Evolutionary conservation across 2,888 invertebrate genomes (phyloP).

Genomic region (Pyralis farinalis): DNA sequence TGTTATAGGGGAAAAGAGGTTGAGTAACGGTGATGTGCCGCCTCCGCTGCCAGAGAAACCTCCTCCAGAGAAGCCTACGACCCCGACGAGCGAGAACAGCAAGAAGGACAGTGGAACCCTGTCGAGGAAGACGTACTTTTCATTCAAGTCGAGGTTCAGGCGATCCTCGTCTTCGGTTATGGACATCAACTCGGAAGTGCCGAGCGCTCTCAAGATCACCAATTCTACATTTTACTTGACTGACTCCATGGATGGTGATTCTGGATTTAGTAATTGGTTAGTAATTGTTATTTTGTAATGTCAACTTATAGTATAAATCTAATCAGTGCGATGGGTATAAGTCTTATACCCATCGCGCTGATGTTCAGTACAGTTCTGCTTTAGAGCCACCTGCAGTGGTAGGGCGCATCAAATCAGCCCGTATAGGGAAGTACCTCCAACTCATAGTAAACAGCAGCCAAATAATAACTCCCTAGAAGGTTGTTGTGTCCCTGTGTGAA

Average conservation of each 20-base stretch:
- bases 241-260: slow-evolving; percentile 84
- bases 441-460: no score
- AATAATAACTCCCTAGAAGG: no score
- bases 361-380: no score
- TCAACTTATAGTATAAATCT: no score
- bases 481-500: no score
- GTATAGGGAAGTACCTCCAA: no score
- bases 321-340: no score
- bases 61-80: slow-evolving; percentile 54
- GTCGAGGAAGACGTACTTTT: slow-evolving; percentile 73
- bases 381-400: no score
- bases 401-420: no score
- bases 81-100: slow-evolving; percentile 50
- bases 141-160: slow-evolving; percentile 83
- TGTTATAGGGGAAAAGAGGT: slow-evolving; percentile 55
- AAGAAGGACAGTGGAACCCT: slow-evolving; percentile 66
- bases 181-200: slow-evolving; percentile 74
- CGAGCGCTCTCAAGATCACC: slow-evolving; percentile 77
- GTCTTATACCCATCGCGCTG: no score
- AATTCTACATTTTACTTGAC: slow-evolving; percentile 88
- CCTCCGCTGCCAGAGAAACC: slow-evolving; percentile 60
- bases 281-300: slow-evolving; percentile 17
- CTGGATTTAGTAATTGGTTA: slow-evolving; percentile 80
- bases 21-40: slow-evolving; percentile 52
- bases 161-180: slow-evolving; percentile 81